These are phyloP conservation scores for Myrmophylax atrothorax DNA, from an alignment of 2,113 vertebrate species.

Conservation along the genomic window DNA sequence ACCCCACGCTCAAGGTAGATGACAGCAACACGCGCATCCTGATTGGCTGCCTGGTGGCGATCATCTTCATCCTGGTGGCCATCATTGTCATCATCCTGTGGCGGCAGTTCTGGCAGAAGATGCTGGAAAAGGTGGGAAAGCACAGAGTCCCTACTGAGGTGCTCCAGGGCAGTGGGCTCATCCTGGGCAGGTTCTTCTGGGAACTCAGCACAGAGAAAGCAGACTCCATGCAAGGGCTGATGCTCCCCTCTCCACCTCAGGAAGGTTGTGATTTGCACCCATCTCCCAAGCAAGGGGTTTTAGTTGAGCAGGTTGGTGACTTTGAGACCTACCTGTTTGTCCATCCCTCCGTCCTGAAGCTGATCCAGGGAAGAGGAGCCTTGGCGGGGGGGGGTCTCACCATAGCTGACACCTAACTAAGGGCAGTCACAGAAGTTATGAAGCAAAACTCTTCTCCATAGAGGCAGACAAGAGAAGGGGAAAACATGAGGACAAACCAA, in stretches of 20 bases:
- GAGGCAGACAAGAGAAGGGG: neutral
- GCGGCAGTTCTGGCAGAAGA: conserved; percentile 98
- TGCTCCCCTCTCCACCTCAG: neutral
- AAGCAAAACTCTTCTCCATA: neutral
- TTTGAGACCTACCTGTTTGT: neutral
- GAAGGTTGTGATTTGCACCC: neutral
- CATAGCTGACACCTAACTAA: neutral
- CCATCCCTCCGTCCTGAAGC: neutral
- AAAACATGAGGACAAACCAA: neutral
- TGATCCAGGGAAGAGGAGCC: neutral
- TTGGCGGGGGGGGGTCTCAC: neutral
- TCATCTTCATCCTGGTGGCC: conserved; percentile 92
- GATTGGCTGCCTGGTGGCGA: conserved; percentile 94
- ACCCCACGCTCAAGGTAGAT: conserved; percentile 92
- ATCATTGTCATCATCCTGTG: conserved; percentile 97
- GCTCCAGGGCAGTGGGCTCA: rapidly evolving
- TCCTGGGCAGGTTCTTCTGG: neutral
- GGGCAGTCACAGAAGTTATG: neutral
- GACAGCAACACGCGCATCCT: conserved; percentile 95
- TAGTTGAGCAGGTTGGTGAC: neutral
- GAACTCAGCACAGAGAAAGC: neutral
- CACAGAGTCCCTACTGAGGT: rapidly evolving
- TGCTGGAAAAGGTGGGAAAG: conserved; percentile 90
- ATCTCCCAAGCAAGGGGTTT: neutral
- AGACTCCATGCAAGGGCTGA: neutral